phyloP scores from a whole-genome alignment of 2,797 vertebrate species.

The Cottoperca gobio region DNA sequence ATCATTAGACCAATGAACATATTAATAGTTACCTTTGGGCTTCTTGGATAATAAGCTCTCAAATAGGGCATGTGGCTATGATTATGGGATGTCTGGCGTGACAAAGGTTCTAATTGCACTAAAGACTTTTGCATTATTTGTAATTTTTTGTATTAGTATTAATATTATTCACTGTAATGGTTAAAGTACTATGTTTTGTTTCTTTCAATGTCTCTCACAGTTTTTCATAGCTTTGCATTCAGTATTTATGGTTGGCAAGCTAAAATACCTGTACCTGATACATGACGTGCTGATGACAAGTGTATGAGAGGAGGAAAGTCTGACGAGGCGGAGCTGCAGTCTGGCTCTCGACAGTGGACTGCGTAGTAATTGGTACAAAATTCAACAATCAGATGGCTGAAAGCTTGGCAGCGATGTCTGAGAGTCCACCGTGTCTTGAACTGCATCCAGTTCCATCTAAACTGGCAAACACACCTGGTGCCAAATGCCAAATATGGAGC shows the following conservation, averaged over 20 bases:
- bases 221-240: background rate
- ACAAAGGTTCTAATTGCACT: background rate
- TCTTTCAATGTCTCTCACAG: background rate
- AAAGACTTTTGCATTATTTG: slow-evolving; percentile 1
- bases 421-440: slow-evolving; percentile 48
- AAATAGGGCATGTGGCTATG: background rate
- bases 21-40: slow-evolving; percentile 21
- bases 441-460: slow-evolving; percentile 44
- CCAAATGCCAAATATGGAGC: slow-evolving; percentile 46
- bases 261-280: slow-evolving; percentile 14
- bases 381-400: slow-evolving; percentile 48
- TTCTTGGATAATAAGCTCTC: background rate
- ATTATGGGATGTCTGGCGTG: background rate
- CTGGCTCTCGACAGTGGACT: slow-evolving; percentile 39
- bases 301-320: slow-evolving; percentile 19
- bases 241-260: background rate
- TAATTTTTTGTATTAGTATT: slow-evolving; percentile 8
- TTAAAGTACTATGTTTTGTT: background rate
- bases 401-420: slow-evolving; percentile 43
- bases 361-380: slow-evolving; percentile 45
- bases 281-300: slow-evolving; percentile 9
- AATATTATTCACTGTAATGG: background rate
- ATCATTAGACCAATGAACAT: slow-evolving; percentile 15
- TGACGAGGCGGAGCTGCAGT: slow-evolving; percentile 19
- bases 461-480: slow-evolving; percentile 33